These are phyloP conservation scores for Echiichthys vipera DNA, from an alignment of 2,797 vertebrate species.

Conservation along the genomic window DNA sequence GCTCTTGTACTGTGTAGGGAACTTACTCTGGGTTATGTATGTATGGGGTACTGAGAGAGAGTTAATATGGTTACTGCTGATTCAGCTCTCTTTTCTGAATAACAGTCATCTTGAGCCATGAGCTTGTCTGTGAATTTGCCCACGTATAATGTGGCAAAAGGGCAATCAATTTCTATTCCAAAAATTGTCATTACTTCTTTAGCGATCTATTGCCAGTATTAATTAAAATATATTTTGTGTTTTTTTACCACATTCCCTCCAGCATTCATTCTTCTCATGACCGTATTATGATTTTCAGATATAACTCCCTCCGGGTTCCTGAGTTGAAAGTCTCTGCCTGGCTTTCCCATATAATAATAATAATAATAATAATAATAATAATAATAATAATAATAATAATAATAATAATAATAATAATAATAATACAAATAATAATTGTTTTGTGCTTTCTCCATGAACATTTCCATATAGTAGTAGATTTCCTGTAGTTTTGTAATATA, in stretches of 20 bases:
- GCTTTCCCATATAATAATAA: neutral
- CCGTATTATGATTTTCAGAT: neutral
- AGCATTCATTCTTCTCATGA: neutral
- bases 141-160: neutral
- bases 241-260: no score
- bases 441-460: no score
- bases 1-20: neutral
- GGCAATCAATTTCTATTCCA: neutral
- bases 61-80: neutral
- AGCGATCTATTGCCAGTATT: neutral
- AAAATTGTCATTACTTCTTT: neutral
- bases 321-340: neutral
- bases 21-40: neutral
- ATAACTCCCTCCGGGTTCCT: neutral
- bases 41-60: neutral
- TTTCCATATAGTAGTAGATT: no score
- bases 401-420: no score
- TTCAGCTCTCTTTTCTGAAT: neutral
- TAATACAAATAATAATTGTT: no score
- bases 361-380: neutral
- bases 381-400: no score
- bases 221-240: neutral
- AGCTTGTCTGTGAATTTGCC: neutral
- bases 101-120: neutral
- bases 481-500: neutral